Percentiles rank a stretch among this genome's conserved stretches.
phyloP scores from a whole-genome alignment of 92 coral and sea anemone genomes.

The Siderastrea siderea region DNA sequence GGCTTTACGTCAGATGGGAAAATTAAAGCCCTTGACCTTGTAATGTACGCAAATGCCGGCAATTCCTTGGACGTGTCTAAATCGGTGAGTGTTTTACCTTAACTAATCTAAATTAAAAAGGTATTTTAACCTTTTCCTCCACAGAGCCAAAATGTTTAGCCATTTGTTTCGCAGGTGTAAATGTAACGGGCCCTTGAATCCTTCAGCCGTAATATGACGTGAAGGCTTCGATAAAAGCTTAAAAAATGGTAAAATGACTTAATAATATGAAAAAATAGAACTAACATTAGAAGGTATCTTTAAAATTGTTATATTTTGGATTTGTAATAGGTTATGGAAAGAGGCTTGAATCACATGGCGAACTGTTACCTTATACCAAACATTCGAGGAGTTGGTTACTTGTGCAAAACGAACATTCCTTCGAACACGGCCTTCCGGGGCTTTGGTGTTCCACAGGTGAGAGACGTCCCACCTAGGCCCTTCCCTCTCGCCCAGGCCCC shows the following conservation, averaged over 20 bases:
- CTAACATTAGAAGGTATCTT: too few relatives aligned
- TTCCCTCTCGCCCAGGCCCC: too few relatives aligned
- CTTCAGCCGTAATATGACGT: too few relatives aligned
- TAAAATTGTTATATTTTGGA: too few relatives aligned
- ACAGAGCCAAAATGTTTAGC: too few relatives aligned
- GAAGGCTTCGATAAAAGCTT: too few relatives aligned
- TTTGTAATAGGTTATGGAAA: constrained; percentile 75
- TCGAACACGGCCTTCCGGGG: constrained; percentile 92
- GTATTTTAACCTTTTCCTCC: too few relatives aligned
- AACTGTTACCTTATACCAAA: constrained; percentile 87
- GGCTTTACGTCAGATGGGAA: constrained; percentile 84
- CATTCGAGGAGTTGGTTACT: constrained; percentile 73
- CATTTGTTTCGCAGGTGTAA: too few relatives aligned
- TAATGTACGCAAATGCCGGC: constrained; percentile 79
- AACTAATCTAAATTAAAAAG: too few relatives aligned
- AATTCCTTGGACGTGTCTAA: constrained; percentile 74
- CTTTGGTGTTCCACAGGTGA: constrained; percentile 90
- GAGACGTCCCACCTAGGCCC: too few relatives aligned
- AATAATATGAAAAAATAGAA: too few relatives aligned
- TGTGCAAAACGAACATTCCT: constrained; percentile 85
- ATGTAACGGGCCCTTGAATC: too few relatives aligned
- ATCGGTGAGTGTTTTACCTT: constrained; percentile 53
- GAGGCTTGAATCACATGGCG: constrained; percentile 69
- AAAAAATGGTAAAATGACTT: not conserved
- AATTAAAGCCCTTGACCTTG: constrained; percentile 79